A percentile compares a stretch with the other conserved stretches of the same genome.
phyloP scores from a whole-genome alignment of 2,888 invertebrate species.

The Gymnosoma rotundatum region DNA sequence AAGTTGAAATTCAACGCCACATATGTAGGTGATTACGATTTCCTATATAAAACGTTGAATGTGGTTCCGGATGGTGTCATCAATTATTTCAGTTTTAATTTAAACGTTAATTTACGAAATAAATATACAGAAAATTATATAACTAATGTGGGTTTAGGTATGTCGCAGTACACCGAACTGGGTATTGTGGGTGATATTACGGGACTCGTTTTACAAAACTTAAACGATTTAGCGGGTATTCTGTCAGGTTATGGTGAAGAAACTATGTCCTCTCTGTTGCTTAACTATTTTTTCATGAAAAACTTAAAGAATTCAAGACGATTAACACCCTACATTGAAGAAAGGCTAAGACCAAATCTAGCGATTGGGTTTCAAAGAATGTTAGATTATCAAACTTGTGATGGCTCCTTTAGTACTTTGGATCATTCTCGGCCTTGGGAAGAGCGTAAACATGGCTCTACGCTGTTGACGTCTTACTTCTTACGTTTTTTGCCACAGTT shows the following conservation, averaged over 20 bases:
- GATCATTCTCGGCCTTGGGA: conserved; percentile 83
- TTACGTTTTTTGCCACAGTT: conserved; percentile 89
- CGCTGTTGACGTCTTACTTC: conserved; percentile 93
- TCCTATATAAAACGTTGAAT: conserved; percentile 86
- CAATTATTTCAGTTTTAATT: conserved; percentile 87
- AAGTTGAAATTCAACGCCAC: conserved; percentile 93
- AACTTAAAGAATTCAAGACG: conserved; percentile 87
- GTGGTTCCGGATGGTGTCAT: conserved; percentile 87
- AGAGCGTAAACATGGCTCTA: conserved; percentile 84
- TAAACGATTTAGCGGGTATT: conserved; percentile 85
- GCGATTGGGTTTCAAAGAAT: conserved; percentile 95
- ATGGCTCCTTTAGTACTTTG: conserved; percentile 95
- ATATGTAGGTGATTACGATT: conserved; percentile 93
- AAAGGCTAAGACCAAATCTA: conserved; percentile 84
- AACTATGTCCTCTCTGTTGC: no score
- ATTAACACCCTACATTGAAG: conserved; percentile 86
- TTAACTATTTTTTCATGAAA: conserved; percentile 88
- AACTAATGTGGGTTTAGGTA: no score
- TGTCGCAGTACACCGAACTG: conserved; percentile 85
- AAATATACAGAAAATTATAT: conserved; percentile 89
- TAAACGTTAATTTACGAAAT: conserved; percentile 83
- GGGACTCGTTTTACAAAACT: conserved; percentile 85
- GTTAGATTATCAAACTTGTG: conserved; percentile 90
- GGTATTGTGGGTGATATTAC: conserved; percentile 85
- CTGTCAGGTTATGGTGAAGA: conserved; percentile 89